Evolutionary conservation across 2,888 invertebrate species (phyloP), one percentile per base, ranked within the genome.

Genomic region (Cantharis rustica): DNA sequence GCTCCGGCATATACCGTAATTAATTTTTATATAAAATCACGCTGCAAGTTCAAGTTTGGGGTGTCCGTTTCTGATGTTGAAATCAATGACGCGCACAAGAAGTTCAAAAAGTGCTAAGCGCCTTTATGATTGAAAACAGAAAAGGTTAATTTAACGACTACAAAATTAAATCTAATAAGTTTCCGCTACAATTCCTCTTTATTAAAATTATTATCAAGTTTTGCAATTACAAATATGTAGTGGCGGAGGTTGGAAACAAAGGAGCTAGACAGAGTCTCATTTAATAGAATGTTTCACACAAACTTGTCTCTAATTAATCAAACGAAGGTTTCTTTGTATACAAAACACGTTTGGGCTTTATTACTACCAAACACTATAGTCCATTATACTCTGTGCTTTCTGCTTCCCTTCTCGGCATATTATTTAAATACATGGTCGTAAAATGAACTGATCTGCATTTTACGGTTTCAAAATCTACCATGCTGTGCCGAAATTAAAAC

Each of bases 381-480:
- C 68, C 73, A 74, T 68, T 71, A 77, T 68, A 70, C 72, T 71
- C 72, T 61, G 47, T 77, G 77, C 74, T 71, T 75, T 77, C 69
- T 71, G 69, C 73, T 68, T 72, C 74, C 71, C 77, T 77, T 69
- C 77, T 61, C 69, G 64, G 62, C 71, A 74, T 74, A 77, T 74
- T 77, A 77, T 77, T 77, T 77, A 77, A 75, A 77, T 74, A 74
- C 74, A 66, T 77, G 71, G 68, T 71, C 68, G 69, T 77, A 74
- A 74, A 77, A 77, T 77, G 77, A 77, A 77, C 74, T 72, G 77
- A 77, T 77, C 77, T 77, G 74, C 77, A 77, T 77, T 77, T 77
- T 77, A 73, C 77, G 71, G 74, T 74, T 71, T 31, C 61, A 23
- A 64, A 61, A 71, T 71, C 74, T 69, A 72, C 74, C 64, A 66